These are phyloP conservation scores for Champsocephalus esox DNA, from an alignment of 2,797 vertebrate species.

Conservation along the genomic window DNA sequence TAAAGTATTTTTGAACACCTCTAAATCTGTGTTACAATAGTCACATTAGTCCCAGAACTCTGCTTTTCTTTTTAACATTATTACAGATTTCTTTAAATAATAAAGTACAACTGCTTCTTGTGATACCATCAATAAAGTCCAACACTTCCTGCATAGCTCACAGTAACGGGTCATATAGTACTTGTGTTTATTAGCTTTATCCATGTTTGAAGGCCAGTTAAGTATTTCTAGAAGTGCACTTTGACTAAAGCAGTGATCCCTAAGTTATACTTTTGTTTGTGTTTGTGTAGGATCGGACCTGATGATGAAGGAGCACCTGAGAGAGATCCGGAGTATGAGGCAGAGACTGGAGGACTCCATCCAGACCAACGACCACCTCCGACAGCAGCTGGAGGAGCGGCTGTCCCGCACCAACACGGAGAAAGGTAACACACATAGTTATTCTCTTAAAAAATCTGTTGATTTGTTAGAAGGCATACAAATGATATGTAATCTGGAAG, in stretches of 20 bases:
- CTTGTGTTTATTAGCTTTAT: background rate
- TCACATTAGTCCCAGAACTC: too few species aligned
- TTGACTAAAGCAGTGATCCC: background rate
- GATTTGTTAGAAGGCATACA: background rate
- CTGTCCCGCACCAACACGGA: conserved; percentile 75
- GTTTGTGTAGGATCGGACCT: conserved; percentile 84
- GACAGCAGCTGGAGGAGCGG: conserved; percentile 88
- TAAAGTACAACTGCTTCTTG: background rate
- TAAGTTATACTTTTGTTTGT: background rate
- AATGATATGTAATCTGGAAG: background rate
- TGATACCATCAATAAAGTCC: background rate
- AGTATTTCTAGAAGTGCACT: background rate
- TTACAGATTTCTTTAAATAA: background rate
- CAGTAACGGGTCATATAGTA: background rate
- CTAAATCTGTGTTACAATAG: background rate
- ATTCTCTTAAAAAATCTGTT: background rate
- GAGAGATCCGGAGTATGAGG: conserved; percentile 89
- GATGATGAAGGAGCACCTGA: conserved; percentile 91
- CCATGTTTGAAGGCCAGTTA: background rate
- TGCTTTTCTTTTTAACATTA: background rate
- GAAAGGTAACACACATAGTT: conserved; percentile 73
- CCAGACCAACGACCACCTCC: conserved; percentile 90
- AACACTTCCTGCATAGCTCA: background rate
- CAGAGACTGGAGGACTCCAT: conserved; percentile 93
- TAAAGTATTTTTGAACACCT: background rate